Evolutionary conservation across 2,113 vertebrate genomes (phyloP).

Genomic region (Centropus unirufus): DNA sequence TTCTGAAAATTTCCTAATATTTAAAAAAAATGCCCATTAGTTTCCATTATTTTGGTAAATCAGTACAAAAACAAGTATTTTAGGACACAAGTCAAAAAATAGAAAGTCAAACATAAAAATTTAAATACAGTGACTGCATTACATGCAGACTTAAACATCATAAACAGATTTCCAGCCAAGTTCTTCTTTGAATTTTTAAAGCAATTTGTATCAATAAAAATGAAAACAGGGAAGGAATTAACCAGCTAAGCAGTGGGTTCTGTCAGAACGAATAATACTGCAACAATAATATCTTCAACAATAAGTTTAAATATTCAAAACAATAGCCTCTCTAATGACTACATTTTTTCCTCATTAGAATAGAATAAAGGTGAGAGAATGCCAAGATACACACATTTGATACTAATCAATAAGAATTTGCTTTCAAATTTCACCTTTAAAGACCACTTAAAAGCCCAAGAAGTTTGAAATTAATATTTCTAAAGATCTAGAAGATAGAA

Average conservation of each 20-base stretch:
- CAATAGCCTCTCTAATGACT: not conserved
- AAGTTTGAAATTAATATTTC: not conserved
- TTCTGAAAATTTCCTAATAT: not conserved
- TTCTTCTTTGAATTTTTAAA: not conserved
- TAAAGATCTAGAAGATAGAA: not conserved
- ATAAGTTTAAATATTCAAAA: conserved; percentile 1
- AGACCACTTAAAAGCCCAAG: not conserved
- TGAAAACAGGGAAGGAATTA: not conserved
- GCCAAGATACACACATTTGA: not conserved
- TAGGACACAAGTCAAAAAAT: not conserved
- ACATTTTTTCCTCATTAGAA: not conserved
- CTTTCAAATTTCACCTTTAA: not conserved
- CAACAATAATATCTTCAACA: not conserved
- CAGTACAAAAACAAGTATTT: not conserved
- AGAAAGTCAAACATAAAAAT: not conserved
- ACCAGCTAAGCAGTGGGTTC: not conserved
- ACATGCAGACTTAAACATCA: not conserved
- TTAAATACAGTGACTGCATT: not conserved
- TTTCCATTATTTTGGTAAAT: not conserved
- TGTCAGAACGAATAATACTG: not conserved
- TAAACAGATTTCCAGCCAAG: not conserved
- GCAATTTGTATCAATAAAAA: not conserved
- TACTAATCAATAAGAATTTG: not conserved
- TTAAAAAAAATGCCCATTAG: not conserved
- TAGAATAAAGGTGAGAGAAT: not conserved